A percentile compares a stretch with the other conserved stretches of the same genome.
These are phyloP conservation scores for Pogonocichla stellata DNA, from an alignment of 2,113 vertebrate species.

Conservation along the genomic window DNA sequence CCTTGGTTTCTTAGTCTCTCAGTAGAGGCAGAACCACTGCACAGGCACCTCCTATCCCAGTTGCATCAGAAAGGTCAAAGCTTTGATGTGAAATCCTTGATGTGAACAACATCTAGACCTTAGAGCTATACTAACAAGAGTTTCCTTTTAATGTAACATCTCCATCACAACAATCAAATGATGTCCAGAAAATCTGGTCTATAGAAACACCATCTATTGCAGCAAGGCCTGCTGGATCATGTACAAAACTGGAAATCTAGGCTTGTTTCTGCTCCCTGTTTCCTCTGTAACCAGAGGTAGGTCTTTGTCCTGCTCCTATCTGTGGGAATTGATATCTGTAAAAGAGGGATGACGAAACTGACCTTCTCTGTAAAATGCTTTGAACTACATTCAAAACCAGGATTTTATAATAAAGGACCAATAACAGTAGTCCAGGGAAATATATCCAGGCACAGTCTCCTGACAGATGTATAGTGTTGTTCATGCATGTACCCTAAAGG, in stretches of 20 bases:
- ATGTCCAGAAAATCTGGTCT: background rate
- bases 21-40: background rate
- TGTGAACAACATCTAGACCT: background rate
- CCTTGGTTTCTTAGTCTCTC: background rate
- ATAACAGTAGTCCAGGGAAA: background rate
- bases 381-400: background rate
- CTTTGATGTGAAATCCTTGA: background rate
- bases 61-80: background rate
- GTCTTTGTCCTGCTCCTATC: background rate
- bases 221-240: background rate
- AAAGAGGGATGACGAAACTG: background rate
- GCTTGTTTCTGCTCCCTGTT: background rate
- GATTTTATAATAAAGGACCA: background rate
- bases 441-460: background rate
- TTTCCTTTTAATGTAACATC: background rate
- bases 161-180: background rate
- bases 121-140: background rate
- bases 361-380: background rate
- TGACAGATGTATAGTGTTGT: background rate
- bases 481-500: background rate
- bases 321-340: background rate
- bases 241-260: background rate
- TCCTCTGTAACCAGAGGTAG: background rate
- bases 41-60: background rate
- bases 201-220: background rate